These are phyloP conservation scores for Nilaparvata lugens DNA, from an alignment of 1,140 invertebrate species.

Conservation along the genomic window DNA sequence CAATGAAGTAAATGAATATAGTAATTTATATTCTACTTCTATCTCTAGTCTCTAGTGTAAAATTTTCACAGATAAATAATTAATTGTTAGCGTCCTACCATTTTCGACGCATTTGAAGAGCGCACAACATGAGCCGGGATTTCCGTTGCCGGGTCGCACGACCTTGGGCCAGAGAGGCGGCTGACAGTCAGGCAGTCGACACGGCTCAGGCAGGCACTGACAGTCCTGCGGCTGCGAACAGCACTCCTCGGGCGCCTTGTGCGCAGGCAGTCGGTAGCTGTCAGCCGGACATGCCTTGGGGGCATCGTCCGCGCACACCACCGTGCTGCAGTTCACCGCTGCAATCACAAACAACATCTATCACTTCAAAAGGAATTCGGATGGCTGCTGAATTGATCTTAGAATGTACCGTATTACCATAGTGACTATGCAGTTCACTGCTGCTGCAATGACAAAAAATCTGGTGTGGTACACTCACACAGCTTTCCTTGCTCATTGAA, in stretches of 20 bases:
- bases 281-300: constrained; percentile 26
- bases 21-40: too few species aligned
- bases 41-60: too few species aligned
- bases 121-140: constrained; percentile 33
- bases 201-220: constrained; percentile 26
- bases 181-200: constrained; percentile 23
- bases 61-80: too few species aligned
- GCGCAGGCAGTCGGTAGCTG: constrained; percentile 28
- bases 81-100: constrained; percentile 1
- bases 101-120: constrained; percentile 26
- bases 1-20: too few species aligned
- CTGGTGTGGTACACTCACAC: too few species aligned
- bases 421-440: too few species aligned
- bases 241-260: constrained; percentile 23
- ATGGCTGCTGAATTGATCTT: too few species aligned
- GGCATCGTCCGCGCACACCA: constrained; percentile 23
- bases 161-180: constrained; percentile 18
- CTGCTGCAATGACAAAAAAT: too few species aligned
- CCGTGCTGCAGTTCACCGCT: constrained; percentile 29
- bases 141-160: constrained; percentile 23
- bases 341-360: too few species aligned
- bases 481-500: too few species aligned
- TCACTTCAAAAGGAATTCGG: too few species aligned
- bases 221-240: constrained; percentile 28
- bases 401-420: too few species aligned